Evolutionary conservation across 2,888 invertebrate species (phyloP).

Genomic region (Notodonta ziczac): DNA sequence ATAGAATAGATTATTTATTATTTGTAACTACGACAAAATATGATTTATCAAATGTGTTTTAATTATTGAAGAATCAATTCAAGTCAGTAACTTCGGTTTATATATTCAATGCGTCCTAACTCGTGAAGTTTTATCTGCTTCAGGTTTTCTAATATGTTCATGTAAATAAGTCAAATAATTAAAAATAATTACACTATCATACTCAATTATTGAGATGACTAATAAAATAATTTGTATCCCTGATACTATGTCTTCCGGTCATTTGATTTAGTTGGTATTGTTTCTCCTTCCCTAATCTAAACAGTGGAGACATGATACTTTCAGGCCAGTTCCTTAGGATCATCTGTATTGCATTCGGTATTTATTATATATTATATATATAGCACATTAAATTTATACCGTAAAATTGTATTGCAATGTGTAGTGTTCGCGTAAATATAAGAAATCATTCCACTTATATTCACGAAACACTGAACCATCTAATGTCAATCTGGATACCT

Average conservation of each 20-base stretch:
- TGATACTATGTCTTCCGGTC: too few species aligned
- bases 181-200: too few species aligned
- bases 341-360: neutral
- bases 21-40: neutral
- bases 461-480: neutral
- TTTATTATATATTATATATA: neutral
- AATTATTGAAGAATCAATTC: neutral
- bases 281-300: neutral
- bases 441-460: neutral
- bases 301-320: neutral
- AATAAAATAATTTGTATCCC: too few species aligned
- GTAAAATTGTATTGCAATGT: neutral
- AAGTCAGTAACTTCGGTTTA: neutral
- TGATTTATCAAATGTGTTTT: neutral
- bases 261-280: neutral
- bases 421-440: neutral
- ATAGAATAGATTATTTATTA: conserved; percentile 22
- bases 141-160: neutral
- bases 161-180: too few species aligned
- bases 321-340: neutral
- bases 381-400: neutral
- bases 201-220: too few species aligned
- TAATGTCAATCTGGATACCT: conserved; percentile 1
- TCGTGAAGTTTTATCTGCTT: neutral
- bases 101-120: neutral